Evolutionary conservation across 2,888 invertebrate species (phyloP).

Genomic region (Ectropis crepuscularia): DNA sequence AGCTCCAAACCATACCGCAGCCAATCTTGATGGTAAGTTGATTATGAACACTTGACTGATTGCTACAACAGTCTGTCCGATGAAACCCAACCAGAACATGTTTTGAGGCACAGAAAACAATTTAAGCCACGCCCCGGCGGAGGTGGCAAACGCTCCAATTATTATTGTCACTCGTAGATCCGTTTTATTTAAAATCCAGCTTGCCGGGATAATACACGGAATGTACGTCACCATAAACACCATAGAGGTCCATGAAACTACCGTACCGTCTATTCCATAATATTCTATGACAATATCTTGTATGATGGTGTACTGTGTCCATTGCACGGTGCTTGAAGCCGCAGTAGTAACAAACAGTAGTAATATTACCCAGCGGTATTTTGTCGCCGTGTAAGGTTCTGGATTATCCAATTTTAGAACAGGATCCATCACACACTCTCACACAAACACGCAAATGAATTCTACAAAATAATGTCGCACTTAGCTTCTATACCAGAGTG

Average conservation of each 20-base stretch:
- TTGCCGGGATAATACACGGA: constrained; percentile 98
- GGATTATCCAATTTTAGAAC: not conserved
- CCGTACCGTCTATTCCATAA: constrained; percentile 87
- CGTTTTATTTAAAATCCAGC: constrained; percentile 92
- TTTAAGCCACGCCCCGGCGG: constrained; percentile 95
- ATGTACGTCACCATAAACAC: constrained; percentile 98
- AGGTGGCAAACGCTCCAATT: constrained; percentile 94
- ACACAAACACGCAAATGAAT: not conserved
- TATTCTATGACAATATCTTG: constrained; percentile 90
- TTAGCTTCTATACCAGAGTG: not conserved
- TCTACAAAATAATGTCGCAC: not conserved
- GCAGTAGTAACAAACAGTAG: constrained; percentile 94
- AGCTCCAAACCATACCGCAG: constrained; percentile 99
- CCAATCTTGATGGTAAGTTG: constrained; percentile 95
- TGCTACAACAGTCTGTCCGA: constrained; percentile 94
- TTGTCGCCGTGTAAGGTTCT: constrained; percentile 84
- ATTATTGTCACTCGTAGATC: constrained; percentile 90
- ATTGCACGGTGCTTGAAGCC: constrained; percentile 96
- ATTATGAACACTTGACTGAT: constrained; percentile 96
- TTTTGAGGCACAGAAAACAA: constrained; percentile 93
- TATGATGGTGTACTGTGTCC: constrained; percentile 98
- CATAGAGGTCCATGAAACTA: constrained; percentile 98
- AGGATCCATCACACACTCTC: not conserved
- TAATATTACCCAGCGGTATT: constrained; percentile 92
- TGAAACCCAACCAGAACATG: constrained; percentile 94